phyloP scores from a whole-genome alignment of 2,113 vertebrate species.

The Oryzias celebensis region DNA sequence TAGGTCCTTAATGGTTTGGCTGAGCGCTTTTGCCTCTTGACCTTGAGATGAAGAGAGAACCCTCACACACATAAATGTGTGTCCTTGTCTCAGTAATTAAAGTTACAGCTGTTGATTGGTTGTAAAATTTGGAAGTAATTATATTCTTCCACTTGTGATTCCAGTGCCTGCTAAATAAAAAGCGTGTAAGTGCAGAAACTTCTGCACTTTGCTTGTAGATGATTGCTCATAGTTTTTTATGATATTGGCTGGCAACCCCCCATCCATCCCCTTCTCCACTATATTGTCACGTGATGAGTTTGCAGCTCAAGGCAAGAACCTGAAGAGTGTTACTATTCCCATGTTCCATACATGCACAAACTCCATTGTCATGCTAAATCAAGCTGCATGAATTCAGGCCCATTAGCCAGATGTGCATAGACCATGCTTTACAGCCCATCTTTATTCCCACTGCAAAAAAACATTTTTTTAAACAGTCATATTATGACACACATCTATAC shows the following conservation, averaged over 20 bases:
- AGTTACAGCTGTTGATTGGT: conserved; percentile 61
- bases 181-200: conserved; percentile 37
- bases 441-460: conserved; percentile 35
- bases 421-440: conserved; percentile 43
- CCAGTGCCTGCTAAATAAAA: conserved; percentile 33
- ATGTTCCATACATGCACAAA: conserved; percentile 35
- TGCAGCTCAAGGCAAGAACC: conserved; percentile 53
- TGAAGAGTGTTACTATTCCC: conserved; percentile 42
- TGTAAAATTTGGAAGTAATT: conserved; percentile 60
- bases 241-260: conserved; percentile 47
- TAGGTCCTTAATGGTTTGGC: conserved; percentile 51
- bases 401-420: conserved; percentile 21
- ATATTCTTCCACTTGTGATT: conserved; percentile 25
- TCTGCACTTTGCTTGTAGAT: conserved; percentile 19
- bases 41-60: conserved; percentile 53
- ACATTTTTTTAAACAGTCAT: conserved; percentile 53
- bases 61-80: conserved; percentile 21
- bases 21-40: conserved; percentile 56
- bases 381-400: conserved; percentile 44
- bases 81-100: conserved; percentile 60
- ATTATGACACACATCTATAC: conserved; percentile 45
- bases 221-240: conserved; percentile 35
- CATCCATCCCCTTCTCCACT: conserved; percentile 13
- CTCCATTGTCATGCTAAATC: conserved; percentile 57
- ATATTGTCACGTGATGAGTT: conserved; percentile 50